phyloP scores from a whole-genome alignment of 1,140 invertebrate species.

The Magallana ariakensis region DNA sequence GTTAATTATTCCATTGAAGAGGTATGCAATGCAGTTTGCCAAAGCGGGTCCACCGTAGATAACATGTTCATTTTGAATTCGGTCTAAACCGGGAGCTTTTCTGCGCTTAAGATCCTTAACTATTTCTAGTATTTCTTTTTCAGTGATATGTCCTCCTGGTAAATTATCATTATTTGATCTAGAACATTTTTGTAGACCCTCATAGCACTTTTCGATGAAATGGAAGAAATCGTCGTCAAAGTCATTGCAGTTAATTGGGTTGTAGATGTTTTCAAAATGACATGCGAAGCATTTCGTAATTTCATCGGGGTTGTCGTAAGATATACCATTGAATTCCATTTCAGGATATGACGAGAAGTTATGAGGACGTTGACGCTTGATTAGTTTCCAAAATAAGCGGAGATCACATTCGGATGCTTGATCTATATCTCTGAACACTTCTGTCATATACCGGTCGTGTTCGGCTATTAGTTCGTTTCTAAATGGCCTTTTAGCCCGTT shows the following conservation, averaged over 20 bases:
- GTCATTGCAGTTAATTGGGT: background rate
- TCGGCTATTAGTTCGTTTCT: background rate
- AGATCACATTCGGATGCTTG: constrained; percentile 23
- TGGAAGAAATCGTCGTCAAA: background rate
- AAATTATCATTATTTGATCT: background rate
- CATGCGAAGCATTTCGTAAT: background rate
- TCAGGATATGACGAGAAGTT: background rate
- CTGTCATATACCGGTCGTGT: background rate
- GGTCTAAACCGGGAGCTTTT: background rate
- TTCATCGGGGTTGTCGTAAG: background rate
- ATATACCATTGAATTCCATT: background rate
- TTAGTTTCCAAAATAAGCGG: constrained; percentile 11
- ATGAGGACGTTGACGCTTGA: background rate
- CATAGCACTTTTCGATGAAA: background rate
- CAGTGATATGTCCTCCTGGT: background rate
- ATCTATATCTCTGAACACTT: constrained; percentile 5
- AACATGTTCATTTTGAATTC: background rate
- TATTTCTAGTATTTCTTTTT: background rate
- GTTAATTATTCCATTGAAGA: background rate
- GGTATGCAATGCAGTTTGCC: background rate
- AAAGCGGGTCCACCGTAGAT: background rate
- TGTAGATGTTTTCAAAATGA: background rate
- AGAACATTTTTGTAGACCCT: background rate
- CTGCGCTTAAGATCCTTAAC: background rate
- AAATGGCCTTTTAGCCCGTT: background rate